Conservation (phyloP, 92 coral and sea anemone species). For the Zoanthus sansibaricus region DNA sequence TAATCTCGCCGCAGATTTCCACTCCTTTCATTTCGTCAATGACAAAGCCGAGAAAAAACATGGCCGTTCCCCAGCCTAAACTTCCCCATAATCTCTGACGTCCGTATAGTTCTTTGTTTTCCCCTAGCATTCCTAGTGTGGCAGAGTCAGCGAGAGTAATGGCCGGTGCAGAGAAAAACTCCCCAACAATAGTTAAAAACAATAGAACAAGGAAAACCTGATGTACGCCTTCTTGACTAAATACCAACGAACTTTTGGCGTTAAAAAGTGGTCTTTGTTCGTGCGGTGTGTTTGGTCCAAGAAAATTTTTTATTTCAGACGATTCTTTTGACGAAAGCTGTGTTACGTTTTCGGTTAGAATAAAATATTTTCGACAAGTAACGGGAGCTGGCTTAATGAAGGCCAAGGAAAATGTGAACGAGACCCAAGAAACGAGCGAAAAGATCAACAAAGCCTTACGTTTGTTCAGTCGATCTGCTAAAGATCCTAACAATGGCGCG, state of each 20-base stretch:
- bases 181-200: conserved; percentile 93
- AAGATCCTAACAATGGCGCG: conserved; percentile 93
- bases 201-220: conserved; percentile 96
- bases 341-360: conserved; percentile 95
- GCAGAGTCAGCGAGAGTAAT: conserved; percentile 98
- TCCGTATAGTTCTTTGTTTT: conserved; percentile 94
- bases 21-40: conserved; percentile 95
- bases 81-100: conserved; percentile 99
- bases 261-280: conserved; percentile 90
- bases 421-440: conserved; percentile 93
- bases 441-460: conserved; percentile 85
- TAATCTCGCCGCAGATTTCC: conserved; percentile 96
- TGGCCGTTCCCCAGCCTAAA: conserved; percentile 98
- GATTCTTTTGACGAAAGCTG: conserved; percentile 92
- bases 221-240: conserved; percentile 93
- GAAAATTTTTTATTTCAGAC: conserved; percentile 82
- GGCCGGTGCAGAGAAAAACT: conserved; percentile 99
- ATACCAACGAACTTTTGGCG: conserved; percentile 97
- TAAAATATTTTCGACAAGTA: conserved; percentile 94
- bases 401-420: conserved; percentile 95
- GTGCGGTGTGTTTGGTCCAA: conserved; percentile 92
- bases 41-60: conserved; percentile 94
- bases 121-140: conserved; percentile 94
- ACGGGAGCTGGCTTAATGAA: conserved; percentile 99
- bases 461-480: conserved; percentile 94